Percentiles rank a stretch among this genome's conserved stretches.
These are phyloP conservation scores for Endotricha flammealis DNA, from an alignment of 2,888 invertebrate genomes.

Conservation along the genomic window DNA sequence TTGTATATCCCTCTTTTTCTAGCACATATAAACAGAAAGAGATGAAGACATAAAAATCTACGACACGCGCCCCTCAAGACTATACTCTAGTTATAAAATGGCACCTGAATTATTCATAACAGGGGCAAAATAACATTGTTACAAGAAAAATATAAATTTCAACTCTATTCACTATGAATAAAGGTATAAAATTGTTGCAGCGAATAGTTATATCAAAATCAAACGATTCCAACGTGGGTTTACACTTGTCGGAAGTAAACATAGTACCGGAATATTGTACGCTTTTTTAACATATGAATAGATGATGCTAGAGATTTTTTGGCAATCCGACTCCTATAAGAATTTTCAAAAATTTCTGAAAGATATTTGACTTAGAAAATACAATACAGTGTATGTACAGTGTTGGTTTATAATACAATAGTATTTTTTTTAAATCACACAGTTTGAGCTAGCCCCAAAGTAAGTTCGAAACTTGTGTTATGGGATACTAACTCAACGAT, in stretches of 20 bases:
- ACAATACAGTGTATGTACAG: no score
- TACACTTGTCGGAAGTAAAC: not conserved
- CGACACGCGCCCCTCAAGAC: conserved; percentile 35
- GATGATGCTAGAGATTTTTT: no score
- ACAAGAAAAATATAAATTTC: conserved; percentile 41
- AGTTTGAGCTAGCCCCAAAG: no score
- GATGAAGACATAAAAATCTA: conserved; percentile 28
- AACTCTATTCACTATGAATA: conserved; percentile 39
- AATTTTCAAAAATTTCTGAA: no score
- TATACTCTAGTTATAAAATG: conserved; percentile 66
- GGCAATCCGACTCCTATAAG: no score
- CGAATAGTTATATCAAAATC: conserved; percentile 23
- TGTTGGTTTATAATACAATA: no score
- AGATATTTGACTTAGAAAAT: no score
- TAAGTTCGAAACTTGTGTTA: no score
- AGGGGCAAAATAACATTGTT: conserved; percentile 53
- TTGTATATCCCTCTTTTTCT: conserved; percentile 27
- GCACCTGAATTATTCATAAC: conserved; percentile 72
- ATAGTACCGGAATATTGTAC: not conserved
- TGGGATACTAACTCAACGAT: no score
- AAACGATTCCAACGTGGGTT: conserved; percentile 33
- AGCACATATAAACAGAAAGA: conserved; percentile 33
- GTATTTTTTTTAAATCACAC: no score
- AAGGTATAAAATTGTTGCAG: conserved; percentile 29
- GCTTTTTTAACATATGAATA: no score